A percentile compares a stretch with the other conserved stretches of the same genome.
Conservation (phyloP, 2,113 vertebrate species). For the Pleuronectes platessa region DNA sequence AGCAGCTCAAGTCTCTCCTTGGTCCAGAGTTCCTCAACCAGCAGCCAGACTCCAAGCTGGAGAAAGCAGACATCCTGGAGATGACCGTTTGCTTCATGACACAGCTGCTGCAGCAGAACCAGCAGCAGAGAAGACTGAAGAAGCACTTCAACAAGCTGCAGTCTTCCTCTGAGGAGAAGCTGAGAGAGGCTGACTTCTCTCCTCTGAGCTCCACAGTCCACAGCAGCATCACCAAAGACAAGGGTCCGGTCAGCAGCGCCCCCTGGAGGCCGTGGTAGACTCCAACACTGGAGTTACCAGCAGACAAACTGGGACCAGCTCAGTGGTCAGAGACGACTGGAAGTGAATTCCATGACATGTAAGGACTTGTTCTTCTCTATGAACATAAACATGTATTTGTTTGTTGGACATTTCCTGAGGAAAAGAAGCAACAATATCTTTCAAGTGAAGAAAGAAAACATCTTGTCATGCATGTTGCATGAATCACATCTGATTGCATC, state of each 20-base stretch:
- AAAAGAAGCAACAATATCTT: conserved; percentile 36
- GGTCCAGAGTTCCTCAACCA: conserved; percentile 67
- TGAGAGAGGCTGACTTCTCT: not conserved
- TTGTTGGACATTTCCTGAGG: conserved; percentile 32
- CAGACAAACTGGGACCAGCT: not conserved
- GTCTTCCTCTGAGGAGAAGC: not conserved
- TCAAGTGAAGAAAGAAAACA: conserved; percentile 35
- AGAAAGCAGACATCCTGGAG: conserved; percentile 78
- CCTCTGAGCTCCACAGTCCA: conserved; percentile 10
- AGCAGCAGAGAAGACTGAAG: conserved; percentile 21
- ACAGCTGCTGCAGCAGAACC: conserved; percentile 22
- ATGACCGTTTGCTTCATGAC: conserved; percentile 67
- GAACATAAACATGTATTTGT: conserved; percentile 12
- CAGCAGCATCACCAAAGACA: conserved; percentile 43
- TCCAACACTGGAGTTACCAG: too few species aligned
- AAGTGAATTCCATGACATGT: conserved; percentile 12
- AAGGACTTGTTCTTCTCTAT: conserved; percentile 42
- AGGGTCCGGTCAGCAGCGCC: conserved; percentile 41
- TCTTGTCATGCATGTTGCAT: conserved; percentile 40
- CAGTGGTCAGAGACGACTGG: conserved; percentile 20
- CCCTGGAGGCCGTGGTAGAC: conserved; percentile 82
- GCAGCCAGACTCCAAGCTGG: conserved; percentile 75
- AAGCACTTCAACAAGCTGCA: not conserved
- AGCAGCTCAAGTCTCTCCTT: conserved; percentile 67
- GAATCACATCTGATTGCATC: conserved; percentile 30